Evolutionary conservation across 2,888 invertebrate species (phyloP).

Genomic region (Zootermopsis nevadensis): DNA sequence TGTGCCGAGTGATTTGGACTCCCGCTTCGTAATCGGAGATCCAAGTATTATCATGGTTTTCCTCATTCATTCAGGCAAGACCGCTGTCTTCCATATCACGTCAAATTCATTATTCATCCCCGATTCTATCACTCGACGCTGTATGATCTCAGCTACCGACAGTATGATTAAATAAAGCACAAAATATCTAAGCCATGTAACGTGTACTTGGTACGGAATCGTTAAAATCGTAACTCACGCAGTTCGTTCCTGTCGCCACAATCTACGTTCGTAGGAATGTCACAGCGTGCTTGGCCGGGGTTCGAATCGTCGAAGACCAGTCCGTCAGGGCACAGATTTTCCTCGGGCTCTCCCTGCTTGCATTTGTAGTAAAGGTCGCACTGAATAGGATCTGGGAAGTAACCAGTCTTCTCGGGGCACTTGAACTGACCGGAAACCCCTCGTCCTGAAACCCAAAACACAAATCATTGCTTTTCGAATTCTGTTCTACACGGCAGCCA

Average conservation of each 20-base stretch:
- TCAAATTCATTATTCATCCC: too few species aligned
- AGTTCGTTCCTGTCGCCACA: constrained; percentile 79
- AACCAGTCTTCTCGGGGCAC: constrained; percentile 80
- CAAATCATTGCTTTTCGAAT: neutral
- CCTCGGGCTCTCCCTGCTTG: constrained; percentile 71
- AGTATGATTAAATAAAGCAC: too few species aligned
- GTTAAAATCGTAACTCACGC: constrained; percentile 74
- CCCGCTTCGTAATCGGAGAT: too few species aligned
- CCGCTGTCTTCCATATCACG: too few species aligned
- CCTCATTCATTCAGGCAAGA: too few species aligned
- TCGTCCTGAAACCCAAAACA: neutral
- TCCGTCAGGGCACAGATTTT: constrained; percentile 81
- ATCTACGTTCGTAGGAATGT: constrained; percentile 81
- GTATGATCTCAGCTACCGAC: too few species aligned
- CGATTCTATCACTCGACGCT: too few species aligned
- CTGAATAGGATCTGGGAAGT: constrained; percentile 78
- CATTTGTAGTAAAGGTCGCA: constrained; percentile 85
- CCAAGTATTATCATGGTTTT: too few species aligned
- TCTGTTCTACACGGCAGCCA: too few species aligned
- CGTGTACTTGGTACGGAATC: too few species aligned
- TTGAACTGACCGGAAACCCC: constrained; percentile 63
- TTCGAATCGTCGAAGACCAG: constrained; percentile 80
- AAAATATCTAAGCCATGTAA: too few species aligned
- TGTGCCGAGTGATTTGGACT: too few species aligned
- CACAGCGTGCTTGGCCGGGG: constrained; percentile 78